These are phyloP conservation scores for Andricus quercusramuli DNA, from an alignment of 2,888 invertebrate genomes.

Conservation along the genomic window DNA sequence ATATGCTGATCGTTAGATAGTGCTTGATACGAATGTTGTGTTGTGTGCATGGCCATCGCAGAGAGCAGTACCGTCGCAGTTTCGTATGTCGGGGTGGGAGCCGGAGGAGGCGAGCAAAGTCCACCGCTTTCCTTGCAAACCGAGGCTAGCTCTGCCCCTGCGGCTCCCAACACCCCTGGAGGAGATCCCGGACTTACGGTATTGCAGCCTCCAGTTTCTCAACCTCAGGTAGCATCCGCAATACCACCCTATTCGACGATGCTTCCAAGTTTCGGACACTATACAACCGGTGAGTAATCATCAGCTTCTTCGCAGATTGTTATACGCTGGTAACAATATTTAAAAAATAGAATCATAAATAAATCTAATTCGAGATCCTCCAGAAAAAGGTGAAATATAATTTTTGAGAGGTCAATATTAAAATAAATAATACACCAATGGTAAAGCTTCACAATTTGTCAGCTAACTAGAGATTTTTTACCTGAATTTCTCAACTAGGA, in stretches of 20 bases:
- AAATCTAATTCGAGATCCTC: no score
- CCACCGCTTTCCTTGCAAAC: constrained; percentile 76
- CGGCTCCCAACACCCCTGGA: constrained; percentile 75
- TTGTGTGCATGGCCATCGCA: constrained; percentile 76
- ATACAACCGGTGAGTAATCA: constrained; percentile 83
- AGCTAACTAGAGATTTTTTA: no score
- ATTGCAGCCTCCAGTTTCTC: constrained; percentile 82
- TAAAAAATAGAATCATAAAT: neutral
- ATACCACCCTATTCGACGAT: constrained; percentile 83
- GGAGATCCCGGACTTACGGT: constrained; percentile 79
- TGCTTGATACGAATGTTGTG: constrained; percentile 77
- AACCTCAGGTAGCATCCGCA: constrained; percentile 77
- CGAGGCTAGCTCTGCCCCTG: constrained; percentile 77
- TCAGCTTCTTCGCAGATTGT: constrained; percentile 48
- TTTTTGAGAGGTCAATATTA: no score
- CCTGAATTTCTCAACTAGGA: no score
- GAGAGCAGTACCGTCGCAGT: constrained; percentile 77
- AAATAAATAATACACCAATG: no score
- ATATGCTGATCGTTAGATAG: constrained; percentile 71
- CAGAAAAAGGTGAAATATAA: no score
- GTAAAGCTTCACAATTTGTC: no score
- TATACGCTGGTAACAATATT: neutral
- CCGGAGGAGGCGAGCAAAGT: constrained; percentile 76
- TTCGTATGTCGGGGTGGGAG: constrained; percentile 76
- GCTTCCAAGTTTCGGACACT: constrained; percentile 86